A percentile compares a stretch with the other conserved stretches of the same genome.
These are phyloP conservation scores for Scleropages formosus DNA, from an alignment of 2,797 vertebrate species.

Conservation along the genomic window DNA sequence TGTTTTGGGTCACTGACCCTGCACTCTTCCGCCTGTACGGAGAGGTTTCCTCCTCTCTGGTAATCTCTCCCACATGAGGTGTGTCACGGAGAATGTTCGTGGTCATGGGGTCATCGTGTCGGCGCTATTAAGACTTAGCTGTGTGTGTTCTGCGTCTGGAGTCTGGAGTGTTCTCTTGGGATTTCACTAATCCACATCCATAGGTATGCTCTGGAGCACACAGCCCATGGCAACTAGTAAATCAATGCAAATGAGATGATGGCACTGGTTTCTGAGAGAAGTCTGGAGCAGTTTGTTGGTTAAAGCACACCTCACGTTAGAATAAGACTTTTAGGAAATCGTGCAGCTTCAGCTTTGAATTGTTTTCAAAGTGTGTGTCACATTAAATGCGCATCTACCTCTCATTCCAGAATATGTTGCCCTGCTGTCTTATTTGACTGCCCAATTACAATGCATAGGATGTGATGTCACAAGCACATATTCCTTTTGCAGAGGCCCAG, in stretches of 20 bases:
- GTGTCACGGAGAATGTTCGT: constrained; percentile 26
- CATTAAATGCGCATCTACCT: not conserved
- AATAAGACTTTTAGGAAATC: not conserved
- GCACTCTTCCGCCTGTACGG: not conserved
- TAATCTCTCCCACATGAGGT: constrained; percentile 22
- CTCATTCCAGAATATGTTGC: too few species aligned
- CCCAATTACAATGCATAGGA: too few species aligned
- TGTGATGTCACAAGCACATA: too few species aligned
- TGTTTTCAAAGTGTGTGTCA: not conserved
- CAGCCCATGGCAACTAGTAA: not conserved
- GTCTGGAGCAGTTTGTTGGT: not conserved
- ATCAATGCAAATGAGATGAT: not conserved
- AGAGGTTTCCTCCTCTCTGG: not conserved
- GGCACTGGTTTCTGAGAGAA: too few species aligned
- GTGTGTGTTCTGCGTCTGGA: not conserved
- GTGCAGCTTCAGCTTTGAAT: not conserved
- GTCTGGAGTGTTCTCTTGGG: constrained; percentile 23
- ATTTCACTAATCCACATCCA: constrained; percentile 14
- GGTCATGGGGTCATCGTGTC: constrained; percentile 29
- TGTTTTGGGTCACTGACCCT: not conserved
- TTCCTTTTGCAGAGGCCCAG: too few species aligned
- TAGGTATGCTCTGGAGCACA: not conserved
- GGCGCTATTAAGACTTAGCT: constrained; percentile 40
- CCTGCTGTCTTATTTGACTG: too few species aligned
- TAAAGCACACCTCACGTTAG: not conserved